Evolutionary conservation across 2,888 invertebrate genomes (phyloP).

Genomic region (Hermaeophaga mercurialis): DNA sequence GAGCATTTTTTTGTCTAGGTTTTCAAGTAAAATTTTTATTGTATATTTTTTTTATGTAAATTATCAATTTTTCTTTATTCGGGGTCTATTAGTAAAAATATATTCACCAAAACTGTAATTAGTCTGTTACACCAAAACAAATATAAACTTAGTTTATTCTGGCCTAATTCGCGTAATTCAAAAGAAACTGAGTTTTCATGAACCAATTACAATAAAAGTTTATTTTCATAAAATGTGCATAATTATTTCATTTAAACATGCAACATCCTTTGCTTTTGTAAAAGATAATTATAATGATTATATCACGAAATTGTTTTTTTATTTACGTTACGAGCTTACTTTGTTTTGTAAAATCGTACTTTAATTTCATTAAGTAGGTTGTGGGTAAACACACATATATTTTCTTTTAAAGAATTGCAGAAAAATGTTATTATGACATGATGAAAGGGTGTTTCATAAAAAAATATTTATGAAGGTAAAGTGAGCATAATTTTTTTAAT

Average conservation of each 20-base stretch:
- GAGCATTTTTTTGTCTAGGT: too few relatives aligned
- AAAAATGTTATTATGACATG: conserved; percentile 18
- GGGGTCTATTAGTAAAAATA: too few relatives aligned
- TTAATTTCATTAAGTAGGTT: conserved; percentile 29
- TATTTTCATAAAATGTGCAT: conserved; percentile 41
- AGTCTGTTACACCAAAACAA: too few relatives aligned
- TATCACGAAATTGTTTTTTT: conserved; percentile 18
- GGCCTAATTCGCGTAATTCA: too few relatives aligned
- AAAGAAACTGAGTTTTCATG: too few relatives aligned
- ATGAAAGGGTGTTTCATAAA: conserved; percentile 12
- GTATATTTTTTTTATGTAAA: too few relatives aligned
- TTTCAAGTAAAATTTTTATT: too few relatives aligned
- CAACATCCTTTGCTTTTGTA: conserved; percentile 37
- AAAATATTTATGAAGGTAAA: neutral
- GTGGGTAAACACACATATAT: conserved; percentile 1
- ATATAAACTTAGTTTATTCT: too few relatives aligned
- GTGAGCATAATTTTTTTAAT: too few relatives aligned
- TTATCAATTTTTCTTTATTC: too few relatives aligned
- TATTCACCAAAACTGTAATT: too few relatives aligned
- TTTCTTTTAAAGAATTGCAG: conserved; percentile 5
- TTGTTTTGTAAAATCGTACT: conserved; percentile 22
- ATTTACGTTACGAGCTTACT: conserved; percentile 15
- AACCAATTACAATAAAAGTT: conserved; percentile 44
- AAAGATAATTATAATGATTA: conserved; percentile 25
- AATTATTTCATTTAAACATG: conserved; percentile 44